Base-by-base conservation (phyloP, 1,140 invertebrate genomes). In the Hycleus phaleratus region DNA sequence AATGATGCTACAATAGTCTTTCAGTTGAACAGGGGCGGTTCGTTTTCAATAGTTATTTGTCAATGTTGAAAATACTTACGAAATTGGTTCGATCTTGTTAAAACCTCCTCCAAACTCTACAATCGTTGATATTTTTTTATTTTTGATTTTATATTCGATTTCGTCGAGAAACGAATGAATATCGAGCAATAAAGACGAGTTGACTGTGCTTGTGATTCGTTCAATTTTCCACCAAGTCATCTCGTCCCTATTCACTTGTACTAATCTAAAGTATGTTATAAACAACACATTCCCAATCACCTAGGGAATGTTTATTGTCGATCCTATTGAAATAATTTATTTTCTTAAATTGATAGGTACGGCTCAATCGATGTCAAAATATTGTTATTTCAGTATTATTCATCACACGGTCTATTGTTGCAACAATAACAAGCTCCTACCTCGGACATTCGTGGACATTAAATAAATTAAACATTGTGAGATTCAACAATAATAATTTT, bases 331-430 rank as follows among this genome's bases (percentile, higher is more conserved):
- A 66, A 68, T 68, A 66, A 68, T 68, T 68, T 66, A 66, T 56
- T 68, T 64, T 68, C 60, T 60, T 32, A 63, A 66, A 66, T 67
- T 67, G 63, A 67, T 67, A 65, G 60, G 58, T 63, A 68, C 60
- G 60, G 59, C 62, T 66, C 64, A 66, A 66, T 66, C 60, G 46
- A 60, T 60, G 63, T 63, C 63, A 63, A 65, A 65, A 65, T 63
- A 61, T 63, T 62, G 49, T 52, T 56, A 32, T 32, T 32, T 3
- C 7, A 55, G 49, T 49, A 56, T 65, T 62, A 58, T 62, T 65
- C 61, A 38, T 56, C 52, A 40, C 43, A 43, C 51, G 32, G 7
- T 39, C 32, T 46, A 42, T 62, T 59, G 57, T 62, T 56, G 46
- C 39, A 40, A 47, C 54, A 59, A 62, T 55, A 59, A 62, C 56